Conservation (phyloP, 2,888 invertebrate genomes). For the Julus scandinavius region DNA sequence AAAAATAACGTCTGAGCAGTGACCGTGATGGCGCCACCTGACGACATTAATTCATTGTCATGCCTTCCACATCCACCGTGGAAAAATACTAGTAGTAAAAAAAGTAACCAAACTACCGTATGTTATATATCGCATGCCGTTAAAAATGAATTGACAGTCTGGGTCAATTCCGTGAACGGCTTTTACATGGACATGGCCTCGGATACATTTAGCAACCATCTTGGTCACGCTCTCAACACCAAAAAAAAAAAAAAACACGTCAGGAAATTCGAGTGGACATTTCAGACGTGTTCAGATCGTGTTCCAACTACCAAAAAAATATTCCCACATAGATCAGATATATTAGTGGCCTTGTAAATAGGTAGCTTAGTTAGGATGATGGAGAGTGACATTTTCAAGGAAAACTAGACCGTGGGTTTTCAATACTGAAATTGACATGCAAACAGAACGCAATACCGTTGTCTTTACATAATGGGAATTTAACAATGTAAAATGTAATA, state of each 20-base stretch:
- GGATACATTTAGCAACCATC: not conserved
- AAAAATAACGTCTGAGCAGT: not conserved
- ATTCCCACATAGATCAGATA: slow-evolving; percentile 34
- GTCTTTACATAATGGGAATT: not conserved
- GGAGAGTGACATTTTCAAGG: slow-evolving; percentile 6
- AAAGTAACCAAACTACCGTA: not conserved
- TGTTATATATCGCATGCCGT: not conserved
- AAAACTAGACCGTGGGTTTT: not conserved
- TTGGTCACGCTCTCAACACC: slow-evolving; percentile 15
- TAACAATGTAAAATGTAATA: not conserved
- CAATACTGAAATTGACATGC: not conserved
- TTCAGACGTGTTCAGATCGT: not conserved
- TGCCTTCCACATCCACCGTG: not conserved
- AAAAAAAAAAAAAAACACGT: not conserved
- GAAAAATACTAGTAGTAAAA: not conserved
- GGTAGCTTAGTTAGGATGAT: not conserved
- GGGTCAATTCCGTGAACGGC: slow-evolving; percentile 14
- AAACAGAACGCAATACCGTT: not conserved
- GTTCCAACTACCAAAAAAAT: not conserved
- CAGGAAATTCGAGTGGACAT: slow-evolving; percentile 11
- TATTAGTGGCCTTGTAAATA: not conserved
- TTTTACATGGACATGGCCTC: slow-evolving; percentile 8
- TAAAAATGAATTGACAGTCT: slow-evolving; percentile 6
- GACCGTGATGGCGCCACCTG: slow-evolving; percentile 4
- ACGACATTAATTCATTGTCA: slow-evolving; percentile 13